Percentiles rank a stretch among this genome's conserved stretches.
These are phyloP conservation scores for Grapholita molesta DNA, from an alignment of 1,140 invertebrate species.

Conservation along the genomic window DNA sequence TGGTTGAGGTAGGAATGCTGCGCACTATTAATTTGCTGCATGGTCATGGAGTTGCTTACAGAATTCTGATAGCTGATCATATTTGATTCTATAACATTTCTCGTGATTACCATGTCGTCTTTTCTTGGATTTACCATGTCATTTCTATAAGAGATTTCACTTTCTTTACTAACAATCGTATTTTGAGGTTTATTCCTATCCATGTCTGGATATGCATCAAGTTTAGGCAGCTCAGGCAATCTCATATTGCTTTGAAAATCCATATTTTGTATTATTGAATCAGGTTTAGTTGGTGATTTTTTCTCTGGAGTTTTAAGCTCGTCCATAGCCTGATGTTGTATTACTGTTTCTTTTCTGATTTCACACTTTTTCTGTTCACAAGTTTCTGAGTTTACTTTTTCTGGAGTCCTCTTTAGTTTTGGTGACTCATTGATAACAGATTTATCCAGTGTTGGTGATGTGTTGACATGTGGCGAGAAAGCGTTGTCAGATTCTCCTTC, in stretches of 20 bases:
- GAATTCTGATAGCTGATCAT: conserved; percentile 54
- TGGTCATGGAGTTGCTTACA: conserved; percentile 63
- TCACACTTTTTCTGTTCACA: conserved; percentile 57
- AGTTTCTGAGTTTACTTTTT: conserved; percentile 41
- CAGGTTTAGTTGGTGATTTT: conserved; percentile 65
- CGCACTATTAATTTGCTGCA: conserved; percentile 59
- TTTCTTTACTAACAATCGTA: conserved; percentile 51
- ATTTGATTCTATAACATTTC: conserved; percentile 57
- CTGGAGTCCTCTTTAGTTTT: conserved; percentile 54
- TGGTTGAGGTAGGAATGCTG: conserved; percentile 61
- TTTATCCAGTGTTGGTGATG: conserved; percentile 65
- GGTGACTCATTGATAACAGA: conserved; percentile 59
- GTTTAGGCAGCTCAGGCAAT: conserved; percentile 49
- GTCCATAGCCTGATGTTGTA: conserved; percentile 63
- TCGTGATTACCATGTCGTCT: conserved; percentile 61
- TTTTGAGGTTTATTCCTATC: conserved; percentile 52
- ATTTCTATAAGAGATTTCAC: conserved; percentile 54
- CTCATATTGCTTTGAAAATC: conserved; percentile 42
- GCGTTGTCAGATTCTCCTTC: conserved; percentile 62
- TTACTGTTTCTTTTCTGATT: conserved; percentile 68
- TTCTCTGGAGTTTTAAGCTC: conserved; percentile 54
- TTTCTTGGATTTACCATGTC: conserved; percentile 52
- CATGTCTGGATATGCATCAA: conserved; percentile 50
- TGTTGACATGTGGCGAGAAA: conserved; percentile 41
- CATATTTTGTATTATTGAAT: conserved; percentile 61